Conservation (phyloP, 2,888 invertebrate species). For the Alviniconcha strummeri region DNA sequence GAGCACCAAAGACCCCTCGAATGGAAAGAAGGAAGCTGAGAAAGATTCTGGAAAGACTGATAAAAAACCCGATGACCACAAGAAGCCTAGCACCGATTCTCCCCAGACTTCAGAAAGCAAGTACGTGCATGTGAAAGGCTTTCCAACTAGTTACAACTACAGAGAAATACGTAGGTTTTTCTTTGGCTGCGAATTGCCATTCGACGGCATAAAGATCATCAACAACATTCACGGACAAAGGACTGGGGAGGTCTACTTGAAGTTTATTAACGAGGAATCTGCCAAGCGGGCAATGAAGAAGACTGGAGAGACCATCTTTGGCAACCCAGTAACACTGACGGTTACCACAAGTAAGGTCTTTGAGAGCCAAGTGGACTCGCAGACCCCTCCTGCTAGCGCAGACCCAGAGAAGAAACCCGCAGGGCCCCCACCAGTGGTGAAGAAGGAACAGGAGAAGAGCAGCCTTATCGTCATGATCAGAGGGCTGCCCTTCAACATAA, state of each 20-base stretch:
- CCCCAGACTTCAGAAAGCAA: slow-evolving; percentile 14
- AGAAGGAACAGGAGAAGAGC: slow-evolving; percentile 18
- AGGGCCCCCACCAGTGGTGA: slow-evolving; percentile 10
- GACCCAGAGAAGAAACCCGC: slow-evolving; percentile 14
- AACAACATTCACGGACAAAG: slow-evolving; percentile 87
- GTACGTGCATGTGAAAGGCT: slow-evolving; percentile 37
- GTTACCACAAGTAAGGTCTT: slow-evolving; percentile 84
- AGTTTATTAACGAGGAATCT: slow-evolving; percentile 83
- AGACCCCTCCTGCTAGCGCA: slow-evolving; percentile 22
- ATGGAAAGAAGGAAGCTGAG: slow-evolving; percentile 28
- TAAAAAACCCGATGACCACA: slow-evolving; percentile 17
- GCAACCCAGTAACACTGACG: slow-evolving; percentile 81
- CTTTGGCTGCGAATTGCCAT: slow-evolving; percentile 83
- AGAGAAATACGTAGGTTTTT: slow-evolving; percentile 89
- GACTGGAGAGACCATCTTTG: slow-evolving; percentile 81
- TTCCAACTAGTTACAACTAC: slow-evolving; percentile 84
- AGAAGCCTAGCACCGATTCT: slow-evolving; percentile 18
- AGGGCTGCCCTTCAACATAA: slow-evolving; percentile 53
- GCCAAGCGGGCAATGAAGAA: slow-evolving; percentile 82
- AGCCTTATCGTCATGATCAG: slow-evolving; percentile 49
- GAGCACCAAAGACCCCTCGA: slow-evolving; percentile 4
- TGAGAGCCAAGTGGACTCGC: slow-evolving; percentile 74
- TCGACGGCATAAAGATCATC: slow-evolving; percentile 89
- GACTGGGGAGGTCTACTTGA: slow-evolving; percentile 85
- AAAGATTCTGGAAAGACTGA: slow-evolving; percentile 31